Conservation (phyloP, 2,113 vertebrate species). For the Ciconia boyciana region DNA sequence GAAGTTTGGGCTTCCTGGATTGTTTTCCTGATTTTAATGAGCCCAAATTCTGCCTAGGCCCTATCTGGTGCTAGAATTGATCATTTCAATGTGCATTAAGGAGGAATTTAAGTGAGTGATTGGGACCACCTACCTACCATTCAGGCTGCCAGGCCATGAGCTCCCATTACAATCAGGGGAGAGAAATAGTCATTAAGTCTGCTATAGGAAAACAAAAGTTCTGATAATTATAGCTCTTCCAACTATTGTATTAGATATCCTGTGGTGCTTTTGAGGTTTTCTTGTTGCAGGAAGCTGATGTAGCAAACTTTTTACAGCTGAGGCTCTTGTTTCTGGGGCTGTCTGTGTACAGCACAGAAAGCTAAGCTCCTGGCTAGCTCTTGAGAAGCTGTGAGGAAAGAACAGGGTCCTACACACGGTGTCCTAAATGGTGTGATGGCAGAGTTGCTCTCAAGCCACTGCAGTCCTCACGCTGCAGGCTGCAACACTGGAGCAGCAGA, state of each 20-base stretch:
- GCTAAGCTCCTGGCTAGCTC: background rate
- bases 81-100: background rate
- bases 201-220: background rate
- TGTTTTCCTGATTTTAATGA: background rate
- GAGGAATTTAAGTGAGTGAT: background rate
- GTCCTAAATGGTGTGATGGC: rapidly evolving
- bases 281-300: conserved; percentile 30
- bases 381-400: background rate
- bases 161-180: background rate
- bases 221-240: conserved; percentile 55
- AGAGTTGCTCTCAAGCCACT: rapidly evolving
- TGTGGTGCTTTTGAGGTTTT: conserved; percentile 14
- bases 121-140: background rate
- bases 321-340: background rate
- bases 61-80: background rate
- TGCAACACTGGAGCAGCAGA: background rate
- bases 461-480: background rate
- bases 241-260: conserved; percentile 57
- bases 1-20: background rate
- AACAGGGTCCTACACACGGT: background rate
- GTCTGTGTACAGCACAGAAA: background rate
- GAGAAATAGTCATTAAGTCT: background rate
- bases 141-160: background rate
- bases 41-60: background rate
- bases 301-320: background rate